phyloP scores from a whole-genome alignment of 2,888 invertebrate genomes.

The Aradus depressus region DNA sequence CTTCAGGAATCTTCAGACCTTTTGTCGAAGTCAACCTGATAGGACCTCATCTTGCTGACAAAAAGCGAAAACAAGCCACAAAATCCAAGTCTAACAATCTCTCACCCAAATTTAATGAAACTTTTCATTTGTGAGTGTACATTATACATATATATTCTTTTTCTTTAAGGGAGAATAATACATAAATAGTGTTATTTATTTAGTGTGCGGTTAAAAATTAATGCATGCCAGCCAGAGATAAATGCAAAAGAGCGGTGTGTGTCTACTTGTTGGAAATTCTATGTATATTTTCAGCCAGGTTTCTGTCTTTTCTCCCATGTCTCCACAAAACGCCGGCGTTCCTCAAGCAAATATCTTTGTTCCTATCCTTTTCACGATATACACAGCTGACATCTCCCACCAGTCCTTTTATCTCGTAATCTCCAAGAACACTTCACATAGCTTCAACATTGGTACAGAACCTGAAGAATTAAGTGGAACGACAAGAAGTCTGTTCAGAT shows the following conservation, averaged over 20 bases:
- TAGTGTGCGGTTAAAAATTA: background rate
- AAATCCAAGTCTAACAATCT: constrained; percentile 97
- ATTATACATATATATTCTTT: constrained; percentile 18
- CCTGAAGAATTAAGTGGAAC: too few relatives aligned
- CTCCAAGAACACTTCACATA: too few relatives aligned
- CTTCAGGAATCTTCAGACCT: constrained; percentile 95
- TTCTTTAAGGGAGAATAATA: background rate
- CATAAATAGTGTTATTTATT: too few relatives aligned
- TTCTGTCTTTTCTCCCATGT: too few relatives aligned
- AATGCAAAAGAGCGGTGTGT: background rate
- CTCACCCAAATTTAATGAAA: constrained; percentile 99
- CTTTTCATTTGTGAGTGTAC: constrained; percentile 97
- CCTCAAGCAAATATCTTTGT: too few relatives aligned
- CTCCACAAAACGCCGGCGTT: too few relatives aligned
- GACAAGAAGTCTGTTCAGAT: too few relatives aligned
- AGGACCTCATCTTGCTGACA: constrained; percentile 94
- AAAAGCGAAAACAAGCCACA: constrained; percentile 94
- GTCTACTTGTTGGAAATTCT: background rate
- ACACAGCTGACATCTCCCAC: too few relatives aligned
- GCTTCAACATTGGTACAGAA: too few relatives aligned
- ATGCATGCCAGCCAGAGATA: too few relatives aligned
- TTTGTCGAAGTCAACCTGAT: constrained; percentile 98
- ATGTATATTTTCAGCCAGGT: background rate
- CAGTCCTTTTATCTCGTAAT: background rate
- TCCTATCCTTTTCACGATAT: too few relatives aligned